Base-by-base conservation (phyloP, 1,140 invertebrate species). In the Diorhabda elongata region DNA sequence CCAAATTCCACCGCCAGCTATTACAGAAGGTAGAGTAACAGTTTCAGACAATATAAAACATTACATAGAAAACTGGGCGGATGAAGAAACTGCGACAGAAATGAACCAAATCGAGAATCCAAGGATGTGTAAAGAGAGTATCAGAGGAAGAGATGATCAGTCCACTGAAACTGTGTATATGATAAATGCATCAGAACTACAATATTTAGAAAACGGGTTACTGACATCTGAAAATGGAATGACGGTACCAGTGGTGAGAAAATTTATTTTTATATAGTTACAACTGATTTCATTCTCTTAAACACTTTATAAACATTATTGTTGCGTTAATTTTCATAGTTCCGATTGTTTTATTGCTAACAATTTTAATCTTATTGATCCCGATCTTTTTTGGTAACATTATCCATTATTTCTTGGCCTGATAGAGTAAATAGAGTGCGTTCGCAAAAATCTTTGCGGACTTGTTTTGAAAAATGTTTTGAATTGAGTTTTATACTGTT, bases 51-150 rank as follows among this genome's bases (percentile, higher is more conserved):
- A 69, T 56, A 60, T 80, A 2, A 75, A 77, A 57, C 77, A 79
- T 52, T 80, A 74, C 61, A 70, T 80, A 9, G 79, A 80, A 59
- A 78, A 73, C n/a, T 80, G 76, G 77, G 77, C 71, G 2, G 75
- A 75, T 42, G 77, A 78, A 41, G 77, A 80, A 42, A 69, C 70
- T 4, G 45, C 62, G 4, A 11, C 71, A 9, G 72, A 73, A 52
- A 73, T 74, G 11, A 71, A 67, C 42, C 47, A 61, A 4, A 67
- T 69, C 57, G 68, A 66, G 45, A 52, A n/a, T 7, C 60, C 44
- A n/a, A 42, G 45, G 5, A 61, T 64, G 47, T 66, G 69, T 61
- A 70, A 72, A 61, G 74, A 77, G 5, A 71, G 61, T 64, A 56
- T 69, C 5, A 73, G 73, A 63, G 47, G 64, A 26, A 47, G 72